These are phyloP conservation scores for Lophius americanus DNA, from an alignment of 2,797 vertebrate species.

Conservation along the genomic window DNA sequence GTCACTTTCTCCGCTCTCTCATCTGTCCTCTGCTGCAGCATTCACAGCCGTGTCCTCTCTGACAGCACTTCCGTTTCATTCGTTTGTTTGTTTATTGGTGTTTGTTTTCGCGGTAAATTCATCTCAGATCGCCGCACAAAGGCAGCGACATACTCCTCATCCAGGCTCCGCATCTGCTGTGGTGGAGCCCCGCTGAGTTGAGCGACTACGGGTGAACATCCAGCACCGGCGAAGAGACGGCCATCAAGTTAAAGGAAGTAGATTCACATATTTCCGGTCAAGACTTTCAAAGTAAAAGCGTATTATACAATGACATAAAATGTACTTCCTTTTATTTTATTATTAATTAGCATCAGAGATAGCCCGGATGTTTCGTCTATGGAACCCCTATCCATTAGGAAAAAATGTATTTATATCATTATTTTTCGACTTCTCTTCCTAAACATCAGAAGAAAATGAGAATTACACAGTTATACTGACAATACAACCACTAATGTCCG, in stretches of 20 bases:
- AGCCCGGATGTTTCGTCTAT: too few species aligned
- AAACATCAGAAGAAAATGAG: too few species aligned
- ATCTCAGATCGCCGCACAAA: constrained; percentile 20
- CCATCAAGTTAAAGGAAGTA: not conserved
- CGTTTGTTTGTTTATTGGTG: not conserved
- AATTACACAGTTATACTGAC: too few species aligned
- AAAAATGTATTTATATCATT: too few species aligned
- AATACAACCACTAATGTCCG: too few species aligned
- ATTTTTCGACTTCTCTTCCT: too few species aligned
- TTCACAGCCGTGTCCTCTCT: not conserved
- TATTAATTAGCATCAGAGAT: too few species aligned
- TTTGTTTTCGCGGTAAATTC: not conserved
- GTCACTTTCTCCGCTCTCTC: constrained; percentile 25
- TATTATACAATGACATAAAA: not conserved
- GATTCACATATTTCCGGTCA: constrained; percentile 8
- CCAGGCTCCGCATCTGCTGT: constrained; percentile 43
- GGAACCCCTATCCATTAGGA: too few species aligned
- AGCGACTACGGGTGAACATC: constrained; percentile 18
- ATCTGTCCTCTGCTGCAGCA: not conserved
- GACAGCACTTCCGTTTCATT: not conserved
- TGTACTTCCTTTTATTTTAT: too few species aligned
- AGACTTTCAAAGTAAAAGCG: constrained; percentile 30
- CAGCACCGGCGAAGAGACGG: not conserved
- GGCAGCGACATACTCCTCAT: constrained; percentile 40
- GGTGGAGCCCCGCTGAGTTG: constrained; percentile 55